A percentile compares a stretch with the other conserved stretches of the same genome.
Evolutionary conservation across 1,140 invertebrate species (phyloP).

Genomic region (Sinonovacula constricta): DNA sequence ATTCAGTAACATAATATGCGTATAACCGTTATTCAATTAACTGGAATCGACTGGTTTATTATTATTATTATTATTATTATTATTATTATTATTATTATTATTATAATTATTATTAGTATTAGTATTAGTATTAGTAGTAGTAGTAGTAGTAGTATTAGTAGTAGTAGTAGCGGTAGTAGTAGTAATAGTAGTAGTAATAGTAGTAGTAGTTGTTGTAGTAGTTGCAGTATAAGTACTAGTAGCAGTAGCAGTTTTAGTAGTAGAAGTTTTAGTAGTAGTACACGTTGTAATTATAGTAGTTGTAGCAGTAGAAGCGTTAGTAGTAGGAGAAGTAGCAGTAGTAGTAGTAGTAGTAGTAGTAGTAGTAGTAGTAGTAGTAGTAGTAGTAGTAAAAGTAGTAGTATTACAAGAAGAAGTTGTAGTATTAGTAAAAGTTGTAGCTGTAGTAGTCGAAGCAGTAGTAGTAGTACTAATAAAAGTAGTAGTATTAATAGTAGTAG

Average conservation of each 20-base stretch:
- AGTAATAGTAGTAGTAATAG: conserved; percentile 6
- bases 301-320: conserved; percentile 16
- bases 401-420: not conserved
- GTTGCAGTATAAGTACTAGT: no score
- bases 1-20: no score
- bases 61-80: not conserved
- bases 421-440: no score
- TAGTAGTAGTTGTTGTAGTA: conserved; percentile 10
- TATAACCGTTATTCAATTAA: no score
- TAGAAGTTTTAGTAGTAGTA: no score
- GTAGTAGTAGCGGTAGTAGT: conserved; percentile 4
- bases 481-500: not conserved
- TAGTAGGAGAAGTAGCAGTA: conserved; percentile 12
- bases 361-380: conserved; percentile 21
- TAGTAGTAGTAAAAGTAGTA: conserved; percentile 8
- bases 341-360: conserved; percentile 26
- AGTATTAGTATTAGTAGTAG: no score
- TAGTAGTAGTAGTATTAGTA: no score
- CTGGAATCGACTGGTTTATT: not conserved
- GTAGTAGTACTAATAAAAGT: no score
- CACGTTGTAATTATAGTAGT: conserved; percentile 6
- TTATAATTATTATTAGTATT: not conserved
- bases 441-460: no score
- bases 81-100: not conserved
- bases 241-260: no score